These are phyloP conservation scores for Anser cygnoides DNA, from an alignment of 2,113 vertebrate species.

Conservation along the genomic window DNA sequence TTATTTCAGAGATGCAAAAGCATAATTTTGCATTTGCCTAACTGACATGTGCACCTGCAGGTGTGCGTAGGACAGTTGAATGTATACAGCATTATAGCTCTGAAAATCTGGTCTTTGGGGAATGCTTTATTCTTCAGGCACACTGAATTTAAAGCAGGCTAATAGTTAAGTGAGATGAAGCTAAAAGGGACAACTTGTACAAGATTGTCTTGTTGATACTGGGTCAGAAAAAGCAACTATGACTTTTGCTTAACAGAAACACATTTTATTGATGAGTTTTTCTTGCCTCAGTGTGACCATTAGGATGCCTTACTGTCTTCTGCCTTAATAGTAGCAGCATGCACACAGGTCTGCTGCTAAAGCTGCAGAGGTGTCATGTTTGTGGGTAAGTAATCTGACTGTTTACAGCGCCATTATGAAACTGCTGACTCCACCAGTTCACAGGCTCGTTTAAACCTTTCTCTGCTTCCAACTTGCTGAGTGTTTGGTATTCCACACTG, in stretches of 20 bases:
- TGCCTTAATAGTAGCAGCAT: neutral
- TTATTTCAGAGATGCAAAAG: neutral
- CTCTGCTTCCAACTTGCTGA: neutral
- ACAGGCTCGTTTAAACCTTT: neutral
- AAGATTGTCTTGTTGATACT: neutral
- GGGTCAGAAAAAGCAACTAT: neutral
- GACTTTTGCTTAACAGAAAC: neutral
- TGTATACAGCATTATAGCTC: neutral
- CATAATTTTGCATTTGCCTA: neutral
- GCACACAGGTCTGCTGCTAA: neutral
- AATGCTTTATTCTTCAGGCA: neutral
- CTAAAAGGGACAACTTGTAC: neutral
- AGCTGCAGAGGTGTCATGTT: neutral
- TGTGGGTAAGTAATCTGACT: neutral
- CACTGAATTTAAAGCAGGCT: neutral
- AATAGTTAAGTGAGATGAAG: neutral
- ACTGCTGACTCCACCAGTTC: neutral
- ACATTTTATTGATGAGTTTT: neutral
- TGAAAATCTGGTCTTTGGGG: neutral
- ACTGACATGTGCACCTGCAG: neutral
- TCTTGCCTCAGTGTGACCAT: neutral
- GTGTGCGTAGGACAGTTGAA: neutral
- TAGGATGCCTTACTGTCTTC: neutral
- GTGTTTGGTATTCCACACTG: neutral
- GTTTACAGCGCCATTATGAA: constrained; percentile 38